phyloP scores from a whole-genome alignment of 2,888 invertebrate genomes.

The Gasteruption jaculator region DNA sequence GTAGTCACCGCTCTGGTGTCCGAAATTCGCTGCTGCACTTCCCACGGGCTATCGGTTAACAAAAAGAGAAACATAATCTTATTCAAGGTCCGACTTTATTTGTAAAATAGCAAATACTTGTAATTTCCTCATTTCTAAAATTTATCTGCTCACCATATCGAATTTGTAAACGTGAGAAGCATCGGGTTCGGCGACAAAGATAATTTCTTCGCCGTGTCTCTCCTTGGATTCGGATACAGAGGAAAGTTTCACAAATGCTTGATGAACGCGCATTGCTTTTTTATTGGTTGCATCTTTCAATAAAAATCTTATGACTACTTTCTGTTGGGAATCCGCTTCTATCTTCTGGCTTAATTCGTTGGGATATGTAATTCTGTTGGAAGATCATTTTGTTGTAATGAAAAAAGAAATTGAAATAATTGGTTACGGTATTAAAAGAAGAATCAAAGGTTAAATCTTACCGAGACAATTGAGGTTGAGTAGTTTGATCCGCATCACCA shows the following conservation, averaged over 20 bases:
- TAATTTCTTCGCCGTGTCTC: slow-evolving; percentile 73
- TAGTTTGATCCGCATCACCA: slow-evolving; percentile 85
- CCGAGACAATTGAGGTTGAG: slow-evolving; percentile 70
- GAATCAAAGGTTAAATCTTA: slow-evolving; percentile 37
- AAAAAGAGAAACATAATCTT: slow-evolving; percentile 2
- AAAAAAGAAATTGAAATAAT: slow-evolving; percentile 5
- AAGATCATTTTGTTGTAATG: slow-evolving; percentile 4
- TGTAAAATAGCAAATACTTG: slow-evolving; percentile 1
- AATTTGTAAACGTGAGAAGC: slow-evolving; percentile 75
- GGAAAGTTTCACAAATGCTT: slow-evolving; percentile 80
- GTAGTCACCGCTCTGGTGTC: slow-evolving; percentile 72
- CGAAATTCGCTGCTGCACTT: slow-evolving; percentile 74
- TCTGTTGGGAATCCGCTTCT: slow-evolving; percentile 87
- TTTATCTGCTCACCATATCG: slow-evolving; percentile 67
- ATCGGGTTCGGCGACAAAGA: slow-evolving; percentile 91
- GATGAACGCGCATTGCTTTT: slow-evolving; percentile 73
- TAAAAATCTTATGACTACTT: slow-evolving; percentile 75
- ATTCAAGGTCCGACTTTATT: background rate
- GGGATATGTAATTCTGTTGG: slow-evolving; percentile 65
- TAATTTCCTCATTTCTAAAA: background rate
- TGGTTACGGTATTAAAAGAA: background rate
- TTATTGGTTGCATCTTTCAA: slow-evolving; percentile 67
- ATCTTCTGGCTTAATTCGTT: slow-evolving; percentile 66
- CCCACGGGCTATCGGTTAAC: slow-evolving; percentile 65
- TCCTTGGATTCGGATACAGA: slow-evolving; percentile 48